These are phyloP conservation scores for Euproctis similis DNA, from an alignment of 2,888 invertebrate species.

Conservation along the genomic window DNA sequence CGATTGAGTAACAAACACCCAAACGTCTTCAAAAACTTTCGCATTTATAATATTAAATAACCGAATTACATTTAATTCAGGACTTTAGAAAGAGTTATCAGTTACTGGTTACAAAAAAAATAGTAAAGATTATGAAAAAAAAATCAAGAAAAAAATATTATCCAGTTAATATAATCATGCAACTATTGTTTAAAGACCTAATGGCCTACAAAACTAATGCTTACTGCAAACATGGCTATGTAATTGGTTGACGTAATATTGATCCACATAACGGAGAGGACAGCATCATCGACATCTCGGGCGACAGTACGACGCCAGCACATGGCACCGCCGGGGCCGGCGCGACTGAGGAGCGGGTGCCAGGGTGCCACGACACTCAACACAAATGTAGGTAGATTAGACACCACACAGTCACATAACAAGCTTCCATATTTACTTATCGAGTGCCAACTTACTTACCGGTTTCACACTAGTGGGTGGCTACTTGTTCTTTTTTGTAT, in stretches of 20 bases:
- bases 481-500: constrained; percentile 54
- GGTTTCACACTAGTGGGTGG: constrained; percentile 67
- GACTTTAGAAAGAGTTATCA: too few relatives aligned
- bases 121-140: too few relatives aligned
- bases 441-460: constrained; percentile 60
- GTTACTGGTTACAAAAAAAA: too few relatives aligned
- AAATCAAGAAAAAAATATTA: too few relatives aligned
- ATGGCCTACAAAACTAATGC: constrained; percentile 15
- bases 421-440: constrained; percentile 71
- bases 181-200: constrained; percentile 8
- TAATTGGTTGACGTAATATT: constrained; percentile 23
- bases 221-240: constrained; percentile 7
- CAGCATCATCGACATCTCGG: constrained; percentile 13
- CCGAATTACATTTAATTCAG: too few relatives aligned
- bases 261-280: constrained; percentile 25
- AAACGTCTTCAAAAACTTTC: too few relatives aligned
- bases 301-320: constrained; percentile 4
- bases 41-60: too few relatives aligned
- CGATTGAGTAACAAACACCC: too few relatives aligned
- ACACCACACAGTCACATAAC: constrained; percentile 55
- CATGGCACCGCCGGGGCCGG: constrained; percentile 3
- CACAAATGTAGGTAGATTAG: constrained; percentile 62
- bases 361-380: constrained; percentile 4
- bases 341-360: constrained; percentile 6
- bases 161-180: constrained; percentile 1